Conservation (phyloP, 2,113 vertebrate genomes). For the Oncorhynchus gorbuscha region DNA sequence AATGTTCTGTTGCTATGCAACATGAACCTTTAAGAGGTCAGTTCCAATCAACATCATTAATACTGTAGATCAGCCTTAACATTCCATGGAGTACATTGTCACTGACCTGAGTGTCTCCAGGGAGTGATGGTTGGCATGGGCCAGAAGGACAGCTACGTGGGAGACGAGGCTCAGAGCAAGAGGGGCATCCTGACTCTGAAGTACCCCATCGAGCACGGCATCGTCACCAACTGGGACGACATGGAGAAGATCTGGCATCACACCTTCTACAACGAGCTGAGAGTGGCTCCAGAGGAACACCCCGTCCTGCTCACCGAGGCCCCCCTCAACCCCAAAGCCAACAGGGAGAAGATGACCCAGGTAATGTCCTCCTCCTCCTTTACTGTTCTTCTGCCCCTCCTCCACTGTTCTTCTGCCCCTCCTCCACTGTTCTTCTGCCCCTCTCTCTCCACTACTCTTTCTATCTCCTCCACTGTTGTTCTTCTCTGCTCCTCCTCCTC, state of each 20-base stretch:
- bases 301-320: slow-evolving; percentile 98
- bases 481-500: too few relatives aligned
- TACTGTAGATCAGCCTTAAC: too few relatives aligned
- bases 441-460: too few relatives aligned
- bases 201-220: slow-evolving; percentile 97
- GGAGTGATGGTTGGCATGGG: slow-evolving; percentile 99
- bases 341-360: slow-evolving; percentile 99
- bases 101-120: slow-evolving; percentile 63
- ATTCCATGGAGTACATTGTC: too few relatives aligned
- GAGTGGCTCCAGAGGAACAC: slow-evolving; percentile 98
- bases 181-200: slow-evolving; percentile 98
- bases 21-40: background rate
- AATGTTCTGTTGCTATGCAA: background rate
- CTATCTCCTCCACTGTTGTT: too few relatives aligned
- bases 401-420: too few relatives aligned
- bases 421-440: too few relatives aligned
- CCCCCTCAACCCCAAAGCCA: slow-evolving; percentile 98
- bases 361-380: slow-evolving; percentile 20
- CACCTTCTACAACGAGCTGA: slow-evolving; percentile 98
- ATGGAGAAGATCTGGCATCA: slow-evolving; percentile 99
- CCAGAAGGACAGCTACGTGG: slow-evolving; percentile 98
- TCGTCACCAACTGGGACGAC: slow-evolving; percentile 98
- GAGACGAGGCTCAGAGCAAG: slow-evolving; percentile 99
- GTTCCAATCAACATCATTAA: too few relatives aligned
- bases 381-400: background rate